Conservation (phyloP, 2,797 vertebrate genomes). For the Austrolebias charrua region DNA sequence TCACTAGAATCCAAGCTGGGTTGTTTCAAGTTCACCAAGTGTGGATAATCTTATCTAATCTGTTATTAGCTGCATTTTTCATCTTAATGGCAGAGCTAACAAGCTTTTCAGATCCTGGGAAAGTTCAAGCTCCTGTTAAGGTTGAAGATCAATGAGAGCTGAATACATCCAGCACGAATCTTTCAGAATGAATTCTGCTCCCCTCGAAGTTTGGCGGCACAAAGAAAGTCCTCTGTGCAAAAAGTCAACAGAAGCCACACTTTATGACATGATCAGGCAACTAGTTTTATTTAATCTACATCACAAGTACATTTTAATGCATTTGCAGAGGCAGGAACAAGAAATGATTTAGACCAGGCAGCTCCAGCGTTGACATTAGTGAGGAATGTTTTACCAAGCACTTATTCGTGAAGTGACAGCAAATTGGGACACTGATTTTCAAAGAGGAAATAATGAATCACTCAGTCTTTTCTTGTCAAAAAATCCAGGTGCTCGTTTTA, state of each 20-base stretch:
- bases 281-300: slow-evolving; percentile 58
- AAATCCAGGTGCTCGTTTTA: slow-evolving; percentile 57
- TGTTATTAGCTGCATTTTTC: slow-evolving; percentile 73
- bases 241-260: slow-evolving; percentile 39
- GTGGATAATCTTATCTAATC: slow-evolving; percentile 76
- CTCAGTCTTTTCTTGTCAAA: slow-evolving; percentile 33
- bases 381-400: slow-evolving; percentile 40
- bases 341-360: slow-evolving; percentile 56
- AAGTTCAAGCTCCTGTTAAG: slow-evolving; percentile 58
- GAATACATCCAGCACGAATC: slow-evolving; percentile 16
- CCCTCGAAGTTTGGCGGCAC: slow-evolving; percentile 24
- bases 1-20: slow-evolving; percentile 48
- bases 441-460: slow-evolving; percentile 49
- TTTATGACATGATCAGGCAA: slow-evolving; percentile 44
- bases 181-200: slow-evolving; percentile 55
- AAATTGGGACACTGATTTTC: slow-evolving; percentile 47
- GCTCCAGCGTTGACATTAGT: slow-evolving; percentile 46
- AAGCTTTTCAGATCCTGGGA: slow-evolving; percentile 62
- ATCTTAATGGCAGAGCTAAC: slow-evolving; percentile 68
- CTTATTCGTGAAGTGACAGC: slow-evolving; percentile 44
- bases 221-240: slow-evolving; percentile 2
- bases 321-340: slow-evolving; percentile 32
- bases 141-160: slow-evolving; percentile 60
- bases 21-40: slow-evolving; percentile 57
- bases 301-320: slow-evolving; percentile 38